Evolutionary conservation across 1,140 invertebrate species (phyloP).

Genomic region (Potamilus streckersoni): DNA sequence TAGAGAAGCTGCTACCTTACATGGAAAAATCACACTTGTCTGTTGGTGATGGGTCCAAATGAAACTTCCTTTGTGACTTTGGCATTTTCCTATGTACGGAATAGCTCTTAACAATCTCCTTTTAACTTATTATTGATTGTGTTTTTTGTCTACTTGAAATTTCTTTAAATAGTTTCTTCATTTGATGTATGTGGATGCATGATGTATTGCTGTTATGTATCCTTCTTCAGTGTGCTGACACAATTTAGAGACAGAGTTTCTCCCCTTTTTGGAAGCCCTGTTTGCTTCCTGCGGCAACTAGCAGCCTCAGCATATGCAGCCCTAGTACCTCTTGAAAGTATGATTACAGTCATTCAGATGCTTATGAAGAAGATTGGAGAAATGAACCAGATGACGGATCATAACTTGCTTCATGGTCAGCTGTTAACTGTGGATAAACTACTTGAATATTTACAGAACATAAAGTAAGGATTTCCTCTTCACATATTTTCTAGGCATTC

Average conservation of each 20-base stretch:
- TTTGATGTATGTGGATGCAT: not conserved
- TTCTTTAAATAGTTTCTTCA: not conserved
- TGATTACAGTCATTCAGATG: constrained; percentile 9
- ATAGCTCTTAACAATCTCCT: not conserved
- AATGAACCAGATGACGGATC: too few species aligned
- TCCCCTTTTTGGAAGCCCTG: constrained; percentile 43
- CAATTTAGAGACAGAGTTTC: constrained; percentile 32
- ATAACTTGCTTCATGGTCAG: too few species aligned
- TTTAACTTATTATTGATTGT: not conserved
- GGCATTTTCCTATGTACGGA: not conserved
- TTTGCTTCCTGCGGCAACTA: constrained; percentile 54
- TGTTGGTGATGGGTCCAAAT: too few species aligned
- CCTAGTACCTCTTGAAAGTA: constrained; percentile 40
- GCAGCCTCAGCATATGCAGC: constrained; percentile 50
- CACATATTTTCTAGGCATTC: too few species aligned
- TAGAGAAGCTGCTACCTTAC: too few species aligned
- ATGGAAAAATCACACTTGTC: too few species aligned
- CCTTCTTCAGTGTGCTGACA: constrained; percentile 20
- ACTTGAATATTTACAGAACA: too few species aligned
- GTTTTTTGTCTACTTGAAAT: not conserved
- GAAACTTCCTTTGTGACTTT: not conserved
- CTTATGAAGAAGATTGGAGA: too few species aligned
- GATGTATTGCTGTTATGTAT: constrained; percentile 1
- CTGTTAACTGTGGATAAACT: too few species aligned
- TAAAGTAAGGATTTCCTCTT: too few species aligned